Evolutionary conservation across 30 jellyfish, hydroid and myxozoan species (phyloP).

Genomic region (Hydractinia echinata): DNA sequence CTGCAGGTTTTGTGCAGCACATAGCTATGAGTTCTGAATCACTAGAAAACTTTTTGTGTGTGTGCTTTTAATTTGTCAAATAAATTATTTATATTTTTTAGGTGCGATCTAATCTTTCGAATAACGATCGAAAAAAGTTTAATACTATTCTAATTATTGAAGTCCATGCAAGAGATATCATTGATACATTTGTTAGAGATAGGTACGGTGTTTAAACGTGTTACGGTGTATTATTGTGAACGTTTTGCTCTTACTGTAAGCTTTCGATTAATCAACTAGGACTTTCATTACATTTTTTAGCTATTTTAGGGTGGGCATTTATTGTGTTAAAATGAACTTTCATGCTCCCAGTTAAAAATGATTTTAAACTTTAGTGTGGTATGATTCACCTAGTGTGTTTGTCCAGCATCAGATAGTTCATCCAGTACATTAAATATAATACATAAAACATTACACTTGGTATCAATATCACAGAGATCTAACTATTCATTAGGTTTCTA

Average conservation of each 20-base stretch:
- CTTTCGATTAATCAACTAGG: not conserved
- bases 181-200: conserved; percentile 92
- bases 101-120: conserved; percentile 83
- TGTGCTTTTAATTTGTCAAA: not conserved
- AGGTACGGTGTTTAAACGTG: conserved; percentile 33
- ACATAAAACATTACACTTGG: not conserved
- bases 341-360: not conserved
- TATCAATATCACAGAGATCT: not conserved
- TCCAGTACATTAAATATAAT: too few species aligned
- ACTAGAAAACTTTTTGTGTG: too few species aligned
- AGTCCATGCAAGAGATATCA: conserved; percentile 95
- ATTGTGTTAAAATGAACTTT: not conserved
- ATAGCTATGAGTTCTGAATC: too few species aligned
- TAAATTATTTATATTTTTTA: not conserved
- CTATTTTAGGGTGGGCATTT: not conserved
- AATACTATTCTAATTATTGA: conserved; percentile 89
- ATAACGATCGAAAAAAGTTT: conserved; percentile 83
- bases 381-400: too few species aligned
- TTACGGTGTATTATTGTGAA: not conserved
- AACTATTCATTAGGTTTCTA: not conserved
- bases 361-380: not conserved
- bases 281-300: not conserved
- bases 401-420: too few species aligned
- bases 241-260: not conserved
- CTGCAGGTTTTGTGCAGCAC: too few species aligned